Percentiles rank a stretch among this genome's conserved stretches.
Evolutionary conservation across 1,140 invertebrate genomes (phyloP).

Genomic region (Zophobas atratus): DNA sequence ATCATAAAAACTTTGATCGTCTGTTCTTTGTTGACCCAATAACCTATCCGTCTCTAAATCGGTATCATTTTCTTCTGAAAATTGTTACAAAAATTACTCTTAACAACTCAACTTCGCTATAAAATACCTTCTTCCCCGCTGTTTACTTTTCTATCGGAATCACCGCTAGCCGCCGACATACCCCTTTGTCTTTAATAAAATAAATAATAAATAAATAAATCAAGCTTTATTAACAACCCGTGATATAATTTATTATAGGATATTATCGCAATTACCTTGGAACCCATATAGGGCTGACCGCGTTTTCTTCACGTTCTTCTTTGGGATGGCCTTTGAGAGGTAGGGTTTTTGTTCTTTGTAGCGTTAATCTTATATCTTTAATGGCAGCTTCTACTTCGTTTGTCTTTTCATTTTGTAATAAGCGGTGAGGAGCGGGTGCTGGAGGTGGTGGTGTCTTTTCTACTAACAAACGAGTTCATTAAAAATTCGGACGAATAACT

Average conservation of each 20-base stretch:
- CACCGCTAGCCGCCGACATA: conserved; percentile 65
- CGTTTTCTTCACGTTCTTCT: conserved; percentile 64
- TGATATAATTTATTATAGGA: no score
- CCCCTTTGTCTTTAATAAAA: conserved; percentile 63
- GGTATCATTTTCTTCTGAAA: conserved; percentile 86
- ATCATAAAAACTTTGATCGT: conserved; percentile 92
- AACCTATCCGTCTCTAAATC: conserved; percentile 92
- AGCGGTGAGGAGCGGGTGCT: conserved; percentile 76
- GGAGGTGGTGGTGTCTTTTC: conserved; percentile 77
- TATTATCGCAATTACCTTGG: conserved; percentile 70
- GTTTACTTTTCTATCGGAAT: conserved; percentile 66
- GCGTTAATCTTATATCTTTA: conserved; percentile 84
- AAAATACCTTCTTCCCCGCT: conserved; percentile 67
- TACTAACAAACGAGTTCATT: conserved; percentile 38
- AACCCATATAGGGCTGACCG: conserved; percentile 76
- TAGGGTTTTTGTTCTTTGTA: conserved; percentile 82
- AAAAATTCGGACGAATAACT: conserved; percentile 7
- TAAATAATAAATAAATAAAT: conserved; percentile 1
- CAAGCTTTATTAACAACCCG: no score
- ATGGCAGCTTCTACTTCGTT: conserved; percentile 82
- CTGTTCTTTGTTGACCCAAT: conserved; percentile 89
- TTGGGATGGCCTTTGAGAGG: conserved; percentile 71
- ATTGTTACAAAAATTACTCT: conserved; percentile 46
- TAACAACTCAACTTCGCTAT: conserved; percentile 16
- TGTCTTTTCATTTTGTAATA: conserved; percentile 67